A percentile compares a stretch with the other conserved stretches of the same genome.
Evolutionary conservation across 2,797 vertebrate species (phyloP).

Genomic region (Danio choprae): DNA sequence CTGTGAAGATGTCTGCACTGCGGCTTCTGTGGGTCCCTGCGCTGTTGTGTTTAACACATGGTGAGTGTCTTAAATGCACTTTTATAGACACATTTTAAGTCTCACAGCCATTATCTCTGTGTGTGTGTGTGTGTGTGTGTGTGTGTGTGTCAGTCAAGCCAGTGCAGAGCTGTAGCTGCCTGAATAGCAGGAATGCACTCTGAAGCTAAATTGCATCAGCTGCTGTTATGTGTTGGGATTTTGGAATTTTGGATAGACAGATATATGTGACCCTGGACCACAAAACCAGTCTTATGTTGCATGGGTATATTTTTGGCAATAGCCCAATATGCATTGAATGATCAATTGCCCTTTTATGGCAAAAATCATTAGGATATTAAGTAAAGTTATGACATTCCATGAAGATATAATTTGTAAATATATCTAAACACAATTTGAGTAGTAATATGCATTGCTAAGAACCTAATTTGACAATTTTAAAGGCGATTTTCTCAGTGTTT

Average conservation of each 20-base stretch:
- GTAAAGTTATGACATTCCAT: no score
- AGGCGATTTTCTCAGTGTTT: no score
- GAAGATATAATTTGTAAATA: no score
- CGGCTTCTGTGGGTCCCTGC: slow-evolving; percentile 63
- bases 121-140: slow-evolving; percentile 4
- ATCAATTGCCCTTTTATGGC: no score
- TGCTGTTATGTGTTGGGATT: neutral
- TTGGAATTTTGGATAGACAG: neutral
- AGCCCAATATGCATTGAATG: no score
- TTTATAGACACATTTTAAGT: slow-evolving; percentile 24
- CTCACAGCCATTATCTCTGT: neutral
- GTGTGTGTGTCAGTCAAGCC: slow-evolving; percentile 24
- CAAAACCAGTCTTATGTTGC: no score
- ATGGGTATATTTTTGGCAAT: no score
- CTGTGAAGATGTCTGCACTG: slow-evolving; percentile 69
- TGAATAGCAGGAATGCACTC: slow-evolving; percentile 14
- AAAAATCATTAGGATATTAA: no score
- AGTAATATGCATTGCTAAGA: no score
- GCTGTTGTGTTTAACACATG: slow-evolving; percentile 69
- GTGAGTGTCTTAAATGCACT: slow-evolving; percentile 70
- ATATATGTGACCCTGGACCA: neutral
- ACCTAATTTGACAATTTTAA: no score
- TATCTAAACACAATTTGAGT: no score
- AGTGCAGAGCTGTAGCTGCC: neutral
- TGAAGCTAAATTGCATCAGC: neutral